phyloP scores from a whole-genome alignment of 2,797 vertebrate genomes.

The Mastacembelus armatus region DNA sequence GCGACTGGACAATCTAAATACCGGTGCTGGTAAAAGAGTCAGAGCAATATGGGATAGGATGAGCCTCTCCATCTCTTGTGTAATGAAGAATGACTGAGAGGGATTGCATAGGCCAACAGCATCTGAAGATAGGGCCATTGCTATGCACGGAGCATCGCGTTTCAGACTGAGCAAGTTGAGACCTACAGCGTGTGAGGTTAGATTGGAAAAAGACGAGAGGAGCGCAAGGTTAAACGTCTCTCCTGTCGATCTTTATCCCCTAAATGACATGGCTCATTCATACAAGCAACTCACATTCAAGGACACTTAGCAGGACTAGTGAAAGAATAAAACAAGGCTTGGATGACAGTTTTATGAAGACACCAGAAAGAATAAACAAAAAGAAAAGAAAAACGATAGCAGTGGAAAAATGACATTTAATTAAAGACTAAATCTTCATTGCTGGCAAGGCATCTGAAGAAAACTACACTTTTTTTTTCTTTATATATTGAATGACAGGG shows the following conservation, averaged over 20 bases:
- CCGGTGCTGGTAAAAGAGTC: slow-evolving; percentile 55
- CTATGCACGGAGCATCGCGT: slow-evolving; percentile 77
- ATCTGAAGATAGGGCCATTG: slow-evolving; percentile 77
- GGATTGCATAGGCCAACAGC: slow-evolving; percentile 79
- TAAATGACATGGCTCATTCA: slow-evolving; percentile 74
- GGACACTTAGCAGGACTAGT: slow-evolving; percentile 52
- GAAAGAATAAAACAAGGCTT: slow-evolving; percentile 32
- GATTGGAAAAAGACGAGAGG: slow-evolving; percentile 73
- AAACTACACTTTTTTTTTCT: slow-evolving; percentile 4
- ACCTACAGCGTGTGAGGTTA: slow-evolving; percentile 75
- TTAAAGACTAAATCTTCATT: slow-evolving; percentile 51
- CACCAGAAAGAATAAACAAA: slow-evolving; percentile 24
- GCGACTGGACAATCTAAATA: slow-evolving; percentile 64
- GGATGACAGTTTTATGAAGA: slow-evolving; percentile 23
- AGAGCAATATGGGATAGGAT: slow-evolving; percentile 72
- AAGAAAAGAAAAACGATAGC: slow-evolving; percentile 2
- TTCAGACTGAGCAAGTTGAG: slow-evolving; percentile 77
- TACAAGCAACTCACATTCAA: slow-evolving; percentile 65
- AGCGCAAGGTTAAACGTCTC: slow-evolving; percentile 73
- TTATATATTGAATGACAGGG: slow-evolving; percentile 43
- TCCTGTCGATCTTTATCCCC: slow-evolving; percentile 67
- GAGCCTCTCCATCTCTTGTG: slow-evolving; percentile 78
- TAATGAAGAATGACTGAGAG: slow-evolving; percentile 84
- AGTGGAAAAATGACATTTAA: slow-evolving; percentile 47
- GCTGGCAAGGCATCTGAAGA: slow-evolving; percentile 3